Evolutionary conservation across 1,140 invertebrate species (phyloP), one percentile per base, ranked within the genome.

Genomic region (Panagrolaimus sp.): DNA sequence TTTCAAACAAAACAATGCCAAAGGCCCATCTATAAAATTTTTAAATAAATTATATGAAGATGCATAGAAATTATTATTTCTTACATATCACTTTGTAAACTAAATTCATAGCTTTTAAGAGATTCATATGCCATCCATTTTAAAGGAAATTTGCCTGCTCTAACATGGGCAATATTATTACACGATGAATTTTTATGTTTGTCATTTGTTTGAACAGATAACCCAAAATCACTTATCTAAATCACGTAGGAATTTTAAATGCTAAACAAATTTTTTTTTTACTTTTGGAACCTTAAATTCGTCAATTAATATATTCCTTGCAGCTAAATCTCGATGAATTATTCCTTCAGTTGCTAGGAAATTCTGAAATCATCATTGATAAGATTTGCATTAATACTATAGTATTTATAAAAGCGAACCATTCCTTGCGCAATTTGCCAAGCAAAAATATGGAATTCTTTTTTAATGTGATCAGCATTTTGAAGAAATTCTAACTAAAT

Each of bases 381-480:
- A 64, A 44, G 5, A 5, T 16, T n/a, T 27, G 42, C 2, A 62
- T 3, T 1, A 1, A 62, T 4, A 2, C 4, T 23, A 25, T 5
- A 62, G 20, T 1, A 4, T 27, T 23, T 23, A 27, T 2, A 23
- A 5, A 62, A 46, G 0, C 11, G 45, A 47, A 62, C 66, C 66
- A 68, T 61, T 61, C 66, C 66, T 25, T 68, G 27, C 1, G 66
- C 20, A 61, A 68, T 68, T 62, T 68, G 66, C 66, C 66, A 68
- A 27, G 31, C 31, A 38, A 38, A 38, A 38, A 38, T 38, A 38
- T 4, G 31, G 31, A 38, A 38, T 38, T 38, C 31, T 38, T 38
- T 38, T 38, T 7, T 38, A 7, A 38, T 38, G 7, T 38, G 31
- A 4, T 38, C 31, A 38, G 31, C 31, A 2, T 2, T 38, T 38